Evolutionary conservation across 2,888 invertebrate species (phyloP), one percentile per base, ranked within the genome.

Genomic region (Brachyopa scutellaris): DNA sequence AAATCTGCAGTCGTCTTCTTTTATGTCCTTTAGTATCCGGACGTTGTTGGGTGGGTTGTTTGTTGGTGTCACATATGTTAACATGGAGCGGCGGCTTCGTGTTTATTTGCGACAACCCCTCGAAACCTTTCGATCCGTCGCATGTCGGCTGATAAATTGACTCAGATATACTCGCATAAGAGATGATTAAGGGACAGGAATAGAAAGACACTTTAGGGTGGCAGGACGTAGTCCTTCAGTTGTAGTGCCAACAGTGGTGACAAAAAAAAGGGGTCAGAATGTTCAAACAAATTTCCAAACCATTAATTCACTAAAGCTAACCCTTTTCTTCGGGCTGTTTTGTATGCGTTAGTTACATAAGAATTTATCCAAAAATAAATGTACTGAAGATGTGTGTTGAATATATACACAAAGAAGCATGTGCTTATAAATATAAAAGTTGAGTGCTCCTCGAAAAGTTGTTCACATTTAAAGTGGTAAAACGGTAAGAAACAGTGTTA

Each of bases 281-380:
- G 69, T 64, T 76, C 57, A 84, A 84, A 85, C 86, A 85, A 85
- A 86, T 85, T 86, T 87, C 85, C 86, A 85, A 85, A 84, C 86
- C 87, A 87, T 86, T 87, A 87, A 86, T 86, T 86, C 85, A 83
- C 84, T 84, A 84, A 86, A 55, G 21, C 4, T 26, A 26, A 45
- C 36, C 42, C 31, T 59, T 59, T 67, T 45, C 47, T 49, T 36
- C 19, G 4, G 23, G 17, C 17, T 6, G 26, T 26, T 11, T 1
- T 47, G 11, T 47, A 15, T 26, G 26, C 6, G 26, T 26, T 26
- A 26, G 26, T 26, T 26, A n/a, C n/a, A n/a, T n/a, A 26, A 26
- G 26, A 26, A 26, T 3, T 5, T 26, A 5, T 26, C 6, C 26
- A 26, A 26, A 6, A 17, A n/a, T n/a, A n/a, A n/a, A n/a, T n/a